Evolutionary conservation across 2,797 vertebrate species (phyloP).

Genomic region (Paratrypauchen microcephalus): DNA sequence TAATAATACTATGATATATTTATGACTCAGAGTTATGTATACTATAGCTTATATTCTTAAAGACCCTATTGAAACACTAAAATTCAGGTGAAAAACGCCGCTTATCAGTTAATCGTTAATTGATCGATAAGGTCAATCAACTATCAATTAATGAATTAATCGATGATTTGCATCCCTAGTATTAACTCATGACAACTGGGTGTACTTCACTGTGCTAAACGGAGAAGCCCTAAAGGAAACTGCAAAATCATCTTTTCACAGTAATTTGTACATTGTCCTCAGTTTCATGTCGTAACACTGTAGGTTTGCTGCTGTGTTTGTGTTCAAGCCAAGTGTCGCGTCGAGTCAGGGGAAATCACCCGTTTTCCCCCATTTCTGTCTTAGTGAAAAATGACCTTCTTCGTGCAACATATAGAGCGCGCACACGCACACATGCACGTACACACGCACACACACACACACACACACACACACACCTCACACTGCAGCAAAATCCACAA

Average conservation of each 20-base stretch:
- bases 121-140: too few relatives aligned
- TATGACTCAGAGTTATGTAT: too few relatives aligned
- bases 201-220: conserved; percentile 21
- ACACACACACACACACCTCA: conserved; percentile 9
- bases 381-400: conserved; percentile 55
- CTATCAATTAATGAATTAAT: too few relatives aligned
- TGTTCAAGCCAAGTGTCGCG: conserved; percentile 35
- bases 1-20: too few relatives aligned
- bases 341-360: conserved; percentile 62
- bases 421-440: conserved; percentile 19
- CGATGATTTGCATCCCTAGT: too few relatives aligned
- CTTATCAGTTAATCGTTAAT: too few relatives aligned
- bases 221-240: conserved; percentile 44
- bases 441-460: conserved; percentile 13
- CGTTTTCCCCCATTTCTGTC: conserved; percentile 35
- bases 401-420: conserved; percentile 31
- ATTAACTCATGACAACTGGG: conserved; percentile 42
- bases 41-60: too few relatives aligned
- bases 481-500: conserved; percentile 42
- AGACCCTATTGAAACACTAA: too few relatives aligned
- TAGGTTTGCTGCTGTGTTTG: conserved; percentile 1
- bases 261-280: conserved; percentile 40
- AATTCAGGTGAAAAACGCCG: too few relatives aligned
- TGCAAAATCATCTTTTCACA: conserved; percentile 36
- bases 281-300: neutral